Evolutionary conservation across 2,113 vertebrate genomes (phyloP).

Genomic region (Nycticryphes semicollaris): DNA sequence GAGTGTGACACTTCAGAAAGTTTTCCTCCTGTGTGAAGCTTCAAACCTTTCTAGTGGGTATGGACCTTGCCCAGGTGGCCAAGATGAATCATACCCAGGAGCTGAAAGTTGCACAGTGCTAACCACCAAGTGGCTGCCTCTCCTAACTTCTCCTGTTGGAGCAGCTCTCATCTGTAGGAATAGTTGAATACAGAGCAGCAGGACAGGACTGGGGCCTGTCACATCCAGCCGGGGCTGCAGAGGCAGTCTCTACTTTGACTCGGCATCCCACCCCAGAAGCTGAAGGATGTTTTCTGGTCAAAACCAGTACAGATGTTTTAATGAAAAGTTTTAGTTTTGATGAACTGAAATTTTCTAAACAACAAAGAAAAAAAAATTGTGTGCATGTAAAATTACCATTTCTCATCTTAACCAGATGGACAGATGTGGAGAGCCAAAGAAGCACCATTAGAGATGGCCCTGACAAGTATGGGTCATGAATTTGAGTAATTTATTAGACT

Average conservation of each 20-base stretch:
- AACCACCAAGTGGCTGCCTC: accelerated
- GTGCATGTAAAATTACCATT: background rate
- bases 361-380: background rate
- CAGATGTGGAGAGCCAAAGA: background rate
- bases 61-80: background rate
- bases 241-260: background rate
- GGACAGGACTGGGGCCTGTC: background rate
- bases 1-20: background rate
- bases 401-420: background rate
- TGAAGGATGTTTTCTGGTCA: background rate
- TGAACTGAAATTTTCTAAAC: background rate
- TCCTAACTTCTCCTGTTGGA: background rate
- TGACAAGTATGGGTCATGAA: background rate
- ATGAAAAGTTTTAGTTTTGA: background rate
- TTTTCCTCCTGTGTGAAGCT: background rate
- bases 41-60: background rate
- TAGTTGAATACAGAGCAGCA: background rate
- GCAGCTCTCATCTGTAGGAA: background rate
- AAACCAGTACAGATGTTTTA: background rate
- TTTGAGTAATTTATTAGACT: background rate
- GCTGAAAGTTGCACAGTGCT: background rate
- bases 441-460: background rate
- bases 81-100: background rate
- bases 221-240: background rate
- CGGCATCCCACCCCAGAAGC: background rate